Evolutionary conservation across 2,797 vertebrate species (phyloP), one percentile per base, ranked within the genome.

Genomic region (Acrocephalus scirpaceus): DNA sequence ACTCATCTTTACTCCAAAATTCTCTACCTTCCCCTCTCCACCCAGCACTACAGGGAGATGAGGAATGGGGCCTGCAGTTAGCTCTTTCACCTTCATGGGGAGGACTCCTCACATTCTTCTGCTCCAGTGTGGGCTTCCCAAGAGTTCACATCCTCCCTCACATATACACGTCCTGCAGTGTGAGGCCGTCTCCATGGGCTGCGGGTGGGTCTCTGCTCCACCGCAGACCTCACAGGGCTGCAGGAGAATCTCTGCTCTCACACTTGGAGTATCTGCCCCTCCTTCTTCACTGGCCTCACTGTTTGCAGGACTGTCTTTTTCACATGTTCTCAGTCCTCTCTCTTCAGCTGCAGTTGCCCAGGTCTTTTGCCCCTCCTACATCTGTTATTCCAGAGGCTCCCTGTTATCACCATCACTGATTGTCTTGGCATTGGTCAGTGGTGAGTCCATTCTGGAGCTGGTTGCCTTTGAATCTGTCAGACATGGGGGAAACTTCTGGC

Each of bases 111-210:
- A 36, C 32, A 27, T 18, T 8, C 4, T 22, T 17, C 21, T 51
- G 11, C 21, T 44, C 27, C 27, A 51, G 7, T 11, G 27, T 3
- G 2, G 22, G 10, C 8, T 60, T 76, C 38, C 27, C 72, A 53
- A 16, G 13, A 38, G 23, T 7, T 45, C 47, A 32, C 27, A n/a
- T 10, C 16, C 15, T 51, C 53, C 12, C 10, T 65, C 16, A 17
- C 11, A 5, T 4, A 9, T 4, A 11, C 9, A 34, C 0, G 0
- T 11, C 13, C 34, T 48, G 19, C 20, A 5, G 12, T 19, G 50
- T 13, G 42, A 64, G 34, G 16, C 5, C 23, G 10, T 38, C 29
- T n/a, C 30, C 29, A 23, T 15, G 29, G 69, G 22, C 27, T 53
- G 17, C 47, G 32, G 38, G 26, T 16, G 16, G 26, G 36, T 70